These are phyloP conservation scores for Eriosoma lanigerum DNA, from an alignment of 1,140 invertebrate species.

Conservation along the genomic window DNA sequence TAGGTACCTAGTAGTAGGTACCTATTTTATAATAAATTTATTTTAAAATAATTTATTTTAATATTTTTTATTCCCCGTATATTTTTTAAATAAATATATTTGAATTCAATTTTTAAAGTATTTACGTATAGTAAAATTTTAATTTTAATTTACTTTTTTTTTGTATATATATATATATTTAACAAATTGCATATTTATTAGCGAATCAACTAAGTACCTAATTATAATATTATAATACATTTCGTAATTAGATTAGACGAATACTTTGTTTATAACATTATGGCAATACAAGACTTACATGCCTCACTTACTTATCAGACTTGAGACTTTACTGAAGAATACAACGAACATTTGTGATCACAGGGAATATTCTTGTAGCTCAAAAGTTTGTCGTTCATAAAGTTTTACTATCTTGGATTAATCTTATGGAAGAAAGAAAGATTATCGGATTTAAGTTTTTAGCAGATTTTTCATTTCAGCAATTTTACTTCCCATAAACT, in stretches of 20 bases:
- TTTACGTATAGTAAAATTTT: no score
- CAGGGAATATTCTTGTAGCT: not conserved
- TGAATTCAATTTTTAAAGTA: no score
- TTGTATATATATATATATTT: no score
- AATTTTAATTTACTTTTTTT: no score
- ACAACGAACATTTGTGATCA: not conserved
- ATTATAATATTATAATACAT: no score
- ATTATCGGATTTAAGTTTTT: conserved; percentile 33
- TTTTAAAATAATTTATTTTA: no score
- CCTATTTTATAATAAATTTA: no score
- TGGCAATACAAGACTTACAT: not conserved
- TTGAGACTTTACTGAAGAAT: not conserved
- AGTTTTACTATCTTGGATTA: conserved; percentile 4
- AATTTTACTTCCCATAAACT: not conserved
- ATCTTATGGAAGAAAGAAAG: not conserved
- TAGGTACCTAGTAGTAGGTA: no score
- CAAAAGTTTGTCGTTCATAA: not conserved
- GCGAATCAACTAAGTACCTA: no score
- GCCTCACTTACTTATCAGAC: conserved; percentile 9
- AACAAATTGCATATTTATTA: no score
- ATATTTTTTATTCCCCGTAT: no score
- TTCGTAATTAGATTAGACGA: not conserved
- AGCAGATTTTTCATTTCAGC: not conserved
- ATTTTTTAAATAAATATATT: no score
- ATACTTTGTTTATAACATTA: not conserved